phyloP scores from a whole-genome alignment of 2,888 invertebrate genomes.

The Galerucella nymphaeae region DNA sequence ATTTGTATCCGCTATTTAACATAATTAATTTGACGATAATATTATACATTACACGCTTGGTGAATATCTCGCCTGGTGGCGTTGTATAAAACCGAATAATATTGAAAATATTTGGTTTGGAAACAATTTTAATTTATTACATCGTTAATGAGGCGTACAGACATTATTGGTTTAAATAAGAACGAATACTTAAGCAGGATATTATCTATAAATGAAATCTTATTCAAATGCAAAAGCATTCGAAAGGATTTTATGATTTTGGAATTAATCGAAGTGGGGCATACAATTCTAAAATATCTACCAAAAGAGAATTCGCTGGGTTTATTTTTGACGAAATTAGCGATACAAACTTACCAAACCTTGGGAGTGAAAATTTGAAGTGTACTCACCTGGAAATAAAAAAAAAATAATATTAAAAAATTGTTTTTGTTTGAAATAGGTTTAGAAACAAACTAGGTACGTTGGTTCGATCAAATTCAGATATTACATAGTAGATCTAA shows the following conservation, averaged over 20 bases:
- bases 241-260: too few relatives aligned
- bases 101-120: not conserved
- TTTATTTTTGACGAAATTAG: not conserved
- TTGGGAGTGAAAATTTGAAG: not conserved
- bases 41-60: not conserved
- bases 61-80: not conserved
- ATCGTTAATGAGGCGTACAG: not conserved
- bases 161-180: not conserved
- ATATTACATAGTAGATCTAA: too few relatives aligned
- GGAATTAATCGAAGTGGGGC: too few relatives aligned
- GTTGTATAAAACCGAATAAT: not conserved
- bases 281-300: too few relatives aligned
- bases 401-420: not conserved
- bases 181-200: not conserved
- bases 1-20: not conserved
- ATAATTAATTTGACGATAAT: not conserved
- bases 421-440: too few relatives aligned
- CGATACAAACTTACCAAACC: not conserved
- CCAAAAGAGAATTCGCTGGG: too few relatives aligned
- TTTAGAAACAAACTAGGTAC: too few relatives aligned
- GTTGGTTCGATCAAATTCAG: too few relatives aligned
- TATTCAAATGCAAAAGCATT: too few relatives aligned
- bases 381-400: slow-evolving; percentile 1
- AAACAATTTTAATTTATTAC: not conserved
- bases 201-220: too few relatives aligned